A percentile compares a stretch with the other conserved stretches of the same genome.
phyloP scores from a whole-genome alignment of 2,888 invertebrate species.

The Drosophila anomelani region DNA sequence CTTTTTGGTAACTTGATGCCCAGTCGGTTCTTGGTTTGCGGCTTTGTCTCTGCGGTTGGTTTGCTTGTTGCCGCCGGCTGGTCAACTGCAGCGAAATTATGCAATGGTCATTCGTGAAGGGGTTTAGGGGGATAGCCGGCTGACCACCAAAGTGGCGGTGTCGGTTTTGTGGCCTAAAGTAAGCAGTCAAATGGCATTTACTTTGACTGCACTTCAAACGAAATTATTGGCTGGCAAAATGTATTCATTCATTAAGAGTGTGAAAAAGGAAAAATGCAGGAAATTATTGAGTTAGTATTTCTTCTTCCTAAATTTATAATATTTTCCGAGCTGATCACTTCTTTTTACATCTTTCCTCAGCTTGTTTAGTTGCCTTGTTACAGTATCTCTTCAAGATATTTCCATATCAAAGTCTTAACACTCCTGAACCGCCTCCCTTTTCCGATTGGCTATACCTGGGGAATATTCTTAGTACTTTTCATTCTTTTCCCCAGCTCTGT shows the following conservation, averaged over 20 bases:
- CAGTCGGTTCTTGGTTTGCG: slow-evolving; percentile 24
- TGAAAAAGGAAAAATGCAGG: neutral
- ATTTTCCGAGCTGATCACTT: neutral
- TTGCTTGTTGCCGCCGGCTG: slow-evolving; percentile 35
- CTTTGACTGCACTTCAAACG: slow-evolving; percentile 28
- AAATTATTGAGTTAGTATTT: neutral
- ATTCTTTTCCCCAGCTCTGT: slow-evolving; percentile 21
- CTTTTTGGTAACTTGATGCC: slow-evolving; percentile 45
- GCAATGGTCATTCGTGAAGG: slow-evolving; percentile 28
- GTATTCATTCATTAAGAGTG: neutral
- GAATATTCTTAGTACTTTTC: slow-evolving; percentile 20
- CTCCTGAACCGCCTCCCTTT: slow-evolving; percentile 1
- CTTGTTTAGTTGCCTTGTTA: slow-evolving; percentile 2
- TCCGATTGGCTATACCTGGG: slow-evolving; percentile 17
- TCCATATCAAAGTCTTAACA: slow-evolving; percentile 63
- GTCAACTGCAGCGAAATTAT: slow-evolving; percentile 43
- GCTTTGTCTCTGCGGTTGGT: slow-evolving; percentile 35
- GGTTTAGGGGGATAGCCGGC: neutral
- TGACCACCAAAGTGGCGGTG: slow-evolving; percentile 42
- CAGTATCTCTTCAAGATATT: slow-evolving; percentile 26
- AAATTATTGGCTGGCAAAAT: slow-evolving; percentile 27
- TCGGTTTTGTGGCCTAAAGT: slow-evolving; percentile 28
- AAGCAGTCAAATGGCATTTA: slow-evolving; percentile 42
- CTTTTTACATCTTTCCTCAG: neutral
- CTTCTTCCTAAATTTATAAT: too few species aligned